phyloP scores from a whole-genome alignment of 2,113 vertebrate species.

The Phrynosoma platyrhinos region DNA sequence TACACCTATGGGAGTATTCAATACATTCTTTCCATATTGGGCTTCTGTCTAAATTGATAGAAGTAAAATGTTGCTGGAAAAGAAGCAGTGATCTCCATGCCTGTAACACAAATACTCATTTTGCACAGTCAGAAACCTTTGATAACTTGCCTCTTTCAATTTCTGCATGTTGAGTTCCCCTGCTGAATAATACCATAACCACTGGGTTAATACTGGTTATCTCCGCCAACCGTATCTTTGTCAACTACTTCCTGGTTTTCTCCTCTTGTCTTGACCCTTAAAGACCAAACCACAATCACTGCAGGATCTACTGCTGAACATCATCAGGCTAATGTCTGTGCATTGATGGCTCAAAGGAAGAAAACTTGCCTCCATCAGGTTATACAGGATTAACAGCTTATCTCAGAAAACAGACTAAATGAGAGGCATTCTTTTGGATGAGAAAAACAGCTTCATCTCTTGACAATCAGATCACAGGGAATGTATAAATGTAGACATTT shows the following conservation, averaged over 20 bases:
- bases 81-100: not conserved
- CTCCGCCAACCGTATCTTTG: slow-evolving; percentile 48
- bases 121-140: slow-evolving; percentile 29
- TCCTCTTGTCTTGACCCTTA: slow-evolving; percentile 41
- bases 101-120: slow-evolving; percentile 33
- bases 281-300: slow-evolving; percentile 27
- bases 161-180: slow-evolving; percentile 34
- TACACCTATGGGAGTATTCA: slow-evolving; percentile 18
- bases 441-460: slow-evolving; percentile 40
- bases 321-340: slow-evolving; percentile 46
- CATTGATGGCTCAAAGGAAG: slow-evolving; percentile 29
- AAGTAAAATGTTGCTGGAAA: not conserved
- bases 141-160: slow-evolving; percentile 32
- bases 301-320: slow-evolving; percentile 19
- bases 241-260: slow-evolving; percentile 49
- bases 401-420: slow-evolving; percentile 56
- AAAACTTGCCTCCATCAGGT: slow-evolving; percentile 29
- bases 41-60: rapidly evolving
- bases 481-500: not conserved
- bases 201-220: slow-evolving; percentile 63
- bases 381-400: slow-evolving; percentile 50
- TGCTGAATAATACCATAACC: slow-evolving; percentile 52
- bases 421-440: slow-evolving; percentile 23
- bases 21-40: not conserved
- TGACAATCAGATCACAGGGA: not conserved